phyloP scores from a whole-genome alignment of 2,113 vertebrate genomes.

The Canis aureus region DNA sequence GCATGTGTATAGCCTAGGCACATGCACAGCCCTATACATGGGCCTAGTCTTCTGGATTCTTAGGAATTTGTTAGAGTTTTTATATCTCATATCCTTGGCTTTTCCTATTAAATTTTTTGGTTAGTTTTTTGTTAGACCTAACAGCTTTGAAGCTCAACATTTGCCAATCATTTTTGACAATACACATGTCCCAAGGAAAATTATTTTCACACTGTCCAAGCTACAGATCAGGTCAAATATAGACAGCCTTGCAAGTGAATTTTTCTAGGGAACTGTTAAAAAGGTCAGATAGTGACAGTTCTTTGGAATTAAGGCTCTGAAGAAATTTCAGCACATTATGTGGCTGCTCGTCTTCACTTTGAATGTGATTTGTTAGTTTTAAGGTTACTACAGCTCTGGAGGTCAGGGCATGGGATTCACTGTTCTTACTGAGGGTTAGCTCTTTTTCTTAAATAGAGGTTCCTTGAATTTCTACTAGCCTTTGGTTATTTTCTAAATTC shows the following conservation, averaged over 20 bases:
- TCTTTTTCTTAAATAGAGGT: constrained; percentile 15
- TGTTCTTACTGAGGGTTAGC: background rate
- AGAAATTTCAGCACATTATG: background rate
- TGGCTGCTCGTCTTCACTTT: background rate
- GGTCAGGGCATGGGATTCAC: background rate
- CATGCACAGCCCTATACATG: background rate
- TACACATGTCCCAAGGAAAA: background rate
- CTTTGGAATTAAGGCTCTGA: background rate
- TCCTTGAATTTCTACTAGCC: background rate
- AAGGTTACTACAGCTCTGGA: background rate
- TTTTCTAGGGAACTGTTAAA: background rate
- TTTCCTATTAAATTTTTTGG: constrained; percentile 13
- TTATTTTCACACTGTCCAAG: background rate
- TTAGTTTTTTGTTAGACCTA: background rate
- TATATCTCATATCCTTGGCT: background rate
- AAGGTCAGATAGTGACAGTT: background rate
- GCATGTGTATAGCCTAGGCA: background rate
- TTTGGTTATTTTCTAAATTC: constrained; percentile 33
- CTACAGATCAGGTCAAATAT: background rate
- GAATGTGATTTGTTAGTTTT: background rate
- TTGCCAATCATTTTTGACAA: background rate
- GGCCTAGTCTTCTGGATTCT: background rate
- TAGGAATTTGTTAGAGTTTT: constrained; percentile 19
- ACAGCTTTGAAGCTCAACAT: constrained; percentile 15
- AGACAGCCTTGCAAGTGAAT: background rate